Evolutionary conservation across 92 coral and sea anemone species (phyloP), one percentile per base, ranked within the genome.

Genomic region (Epizoanthus ramosus): DNA sequence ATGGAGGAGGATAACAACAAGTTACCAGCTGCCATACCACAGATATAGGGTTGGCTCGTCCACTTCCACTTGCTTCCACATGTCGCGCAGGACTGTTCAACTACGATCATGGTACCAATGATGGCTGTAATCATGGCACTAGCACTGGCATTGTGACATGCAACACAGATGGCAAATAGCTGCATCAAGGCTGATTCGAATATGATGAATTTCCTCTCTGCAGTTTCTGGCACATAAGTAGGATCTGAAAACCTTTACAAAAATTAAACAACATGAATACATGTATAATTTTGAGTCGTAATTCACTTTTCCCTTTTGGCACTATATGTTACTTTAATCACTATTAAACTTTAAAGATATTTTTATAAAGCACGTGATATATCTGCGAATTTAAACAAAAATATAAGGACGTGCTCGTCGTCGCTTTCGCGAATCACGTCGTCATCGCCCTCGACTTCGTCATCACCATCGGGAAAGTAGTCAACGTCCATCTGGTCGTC

Each of bases 1-100:
- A 85, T 85, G 57, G 79, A 81, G 8, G 84, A n/a, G n/a, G 88
- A 85, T 33, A 85, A 63, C 23, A 85, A 58, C 15, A 85, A 21
- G 71, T 77, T 85, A 14, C 88, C 84, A 12, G 88, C 88, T 31
- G 88, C 77, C 53, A 31, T 35, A 17, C 54, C 56, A 28, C 84
- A 24, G 24, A 85, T 67, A 45, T 77, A 31, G 13, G 88, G 88
- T 41, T 85, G 88, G 73, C 84, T 75, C 1, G 25, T 12, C 88
- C 88, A 85, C 53, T 67, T 52, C 68, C 54, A 76, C 24, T 25
- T 68, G 61, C 65, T 65, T 75, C 88, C 76, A 79, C 88, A 77
- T 3, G 61, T 23, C 22, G 66, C 35, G n/a, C 88, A 85, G 52
- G 60, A 68, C 41, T 85, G 88, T 6, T 50, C 45, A 22, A 85